Evolutionary conservation across 2,797 vertebrate species (phyloP).

Genomic region (Epinephelus awoara): DNA sequence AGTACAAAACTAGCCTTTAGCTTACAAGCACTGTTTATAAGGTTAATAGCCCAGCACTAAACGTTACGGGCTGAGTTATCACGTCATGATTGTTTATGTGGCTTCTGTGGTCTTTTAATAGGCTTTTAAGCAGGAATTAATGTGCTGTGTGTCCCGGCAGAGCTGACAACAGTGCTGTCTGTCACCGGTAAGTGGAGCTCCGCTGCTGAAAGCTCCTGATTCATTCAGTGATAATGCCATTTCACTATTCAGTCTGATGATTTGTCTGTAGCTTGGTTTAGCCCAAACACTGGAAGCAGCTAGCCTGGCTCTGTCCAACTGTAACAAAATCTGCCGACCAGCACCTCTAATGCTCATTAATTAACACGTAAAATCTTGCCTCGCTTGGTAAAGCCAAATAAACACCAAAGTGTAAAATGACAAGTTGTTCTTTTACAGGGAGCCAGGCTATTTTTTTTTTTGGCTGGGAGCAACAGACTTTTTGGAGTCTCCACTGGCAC

Average conservation of each 20-base stretch:
- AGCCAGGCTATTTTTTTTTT: neutral
- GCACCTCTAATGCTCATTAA: neutral
- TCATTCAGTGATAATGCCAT: neutral
- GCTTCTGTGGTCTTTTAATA: conserved; percentile 1
- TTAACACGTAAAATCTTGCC: neutral
- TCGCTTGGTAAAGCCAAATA: neutral
- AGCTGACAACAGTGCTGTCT: neutral
- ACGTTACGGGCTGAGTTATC: neutral
- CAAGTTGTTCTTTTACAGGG: neutral
- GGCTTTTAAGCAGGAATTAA: conserved; percentile 2
- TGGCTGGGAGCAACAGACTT: neutral
- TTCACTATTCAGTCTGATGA: neutral
- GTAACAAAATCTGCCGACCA: neutral
- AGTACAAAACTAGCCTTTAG: neutral
- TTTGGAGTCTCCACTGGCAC: neutral
- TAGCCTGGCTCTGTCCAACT: neutral
- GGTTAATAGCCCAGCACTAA: neutral
- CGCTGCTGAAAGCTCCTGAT: neutral
- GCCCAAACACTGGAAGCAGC: neutral
- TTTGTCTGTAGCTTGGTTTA: neutral
- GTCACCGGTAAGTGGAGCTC: conserved; percentile 6
- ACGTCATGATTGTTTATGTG: neutral
- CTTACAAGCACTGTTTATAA: neutral
- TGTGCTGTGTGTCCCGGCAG: neutral
- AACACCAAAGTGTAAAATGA: neutral